These are phyloP conservation scores for Grapholita molesta DNA, from an alignment of 1,140 invertebrate species.

Conservation along the genomic window DNA sequence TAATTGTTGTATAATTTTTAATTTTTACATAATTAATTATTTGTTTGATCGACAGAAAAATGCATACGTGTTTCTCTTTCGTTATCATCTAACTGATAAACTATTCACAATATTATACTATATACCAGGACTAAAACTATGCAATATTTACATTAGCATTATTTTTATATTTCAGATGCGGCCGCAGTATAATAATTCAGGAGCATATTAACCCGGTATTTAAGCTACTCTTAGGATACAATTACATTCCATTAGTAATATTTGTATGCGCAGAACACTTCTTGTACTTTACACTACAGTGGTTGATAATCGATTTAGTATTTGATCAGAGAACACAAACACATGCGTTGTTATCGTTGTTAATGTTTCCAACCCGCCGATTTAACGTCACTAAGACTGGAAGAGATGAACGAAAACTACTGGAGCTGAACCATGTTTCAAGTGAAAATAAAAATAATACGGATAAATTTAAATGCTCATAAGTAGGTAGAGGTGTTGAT, in stretches of 20 bases:
- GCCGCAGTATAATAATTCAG: slow-evolving; percentile 34
- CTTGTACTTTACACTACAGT: slow-evolving; percentile 53
- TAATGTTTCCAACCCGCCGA: neutral
- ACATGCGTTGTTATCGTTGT: neutral
- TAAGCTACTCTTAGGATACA: slow-evolving; percentile 33
- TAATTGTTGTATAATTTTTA: no score
- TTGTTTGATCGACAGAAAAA: no score
- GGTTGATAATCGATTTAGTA: slow-evolving; percentile 45
- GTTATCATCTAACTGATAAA: no score
- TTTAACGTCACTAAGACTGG: neutral
- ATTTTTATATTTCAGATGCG: slow-evolving; percentile 43
- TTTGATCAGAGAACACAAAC: slow-evolving; percentile 25
- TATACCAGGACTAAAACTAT: no score
- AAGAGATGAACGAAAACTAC: neutral
- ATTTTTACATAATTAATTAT: no score
- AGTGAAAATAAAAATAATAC: no score
- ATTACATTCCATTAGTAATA: slow-evolving; percentile 33
- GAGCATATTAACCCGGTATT: slow-evolving; percentile 49
- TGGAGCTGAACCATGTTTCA: neutral
- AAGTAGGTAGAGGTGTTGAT: no score
- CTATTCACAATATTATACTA: no score
- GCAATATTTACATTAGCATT: no score
- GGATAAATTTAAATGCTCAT: no score
- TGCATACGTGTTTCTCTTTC: no score
- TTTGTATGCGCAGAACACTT: slow-evolving; percentile 40